Evolutionary conservation across 2,113 vertebrate genomes (phyloP), one percentile per base, ranked within the genome.

Genomic region (Vidua macroura): DNA sequence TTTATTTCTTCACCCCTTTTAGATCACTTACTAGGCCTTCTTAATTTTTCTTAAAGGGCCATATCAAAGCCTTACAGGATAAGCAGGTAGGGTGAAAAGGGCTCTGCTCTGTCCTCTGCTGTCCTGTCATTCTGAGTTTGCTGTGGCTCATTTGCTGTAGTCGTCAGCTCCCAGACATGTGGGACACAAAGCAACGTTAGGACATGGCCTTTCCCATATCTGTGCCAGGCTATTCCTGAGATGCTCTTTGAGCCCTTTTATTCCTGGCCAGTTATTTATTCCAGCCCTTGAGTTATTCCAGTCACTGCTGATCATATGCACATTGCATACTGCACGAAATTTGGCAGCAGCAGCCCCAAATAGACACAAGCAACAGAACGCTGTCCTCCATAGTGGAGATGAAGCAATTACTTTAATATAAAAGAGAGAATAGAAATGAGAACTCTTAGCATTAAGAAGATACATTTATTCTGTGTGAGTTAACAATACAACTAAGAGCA

Each of bases 331-430:
- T 72, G 56, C 79, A 84, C 4, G 2, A 88, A 94, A 67, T 83
- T 83, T 93, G 92, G 90, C 94, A 92, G 79, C 76, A 94, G 87
- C 75, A 90, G 39, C 56, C 48, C 18, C 82, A 86, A 56, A 92
- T 37, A 79, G 94, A 92, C 37, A 90, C 35, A 80, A 80, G 79
- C 28, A 83, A 69, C 44, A 69, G 63, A 92, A 76, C 48, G 9
- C 55, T 66, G 39, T 67, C 90, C 72, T 94, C 83, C 91, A 55
- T 8, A 39, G 62, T 8, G 8, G 35, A 81, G 63, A 63, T 37
- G 18, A 83, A 95, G 44, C 41, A 67, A 93, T 68, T 46, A 58
- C 10, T 77, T 90, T 48, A 44, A 30, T 59, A 58, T 48, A 63
- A 28, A 78, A 74, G 55, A 70, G 15, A 28, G 68, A 83, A 83